phyloP scores from a whole-genome alignment of 2,888 invertebrate species.

The Dryobotodes eremita region DNA sequence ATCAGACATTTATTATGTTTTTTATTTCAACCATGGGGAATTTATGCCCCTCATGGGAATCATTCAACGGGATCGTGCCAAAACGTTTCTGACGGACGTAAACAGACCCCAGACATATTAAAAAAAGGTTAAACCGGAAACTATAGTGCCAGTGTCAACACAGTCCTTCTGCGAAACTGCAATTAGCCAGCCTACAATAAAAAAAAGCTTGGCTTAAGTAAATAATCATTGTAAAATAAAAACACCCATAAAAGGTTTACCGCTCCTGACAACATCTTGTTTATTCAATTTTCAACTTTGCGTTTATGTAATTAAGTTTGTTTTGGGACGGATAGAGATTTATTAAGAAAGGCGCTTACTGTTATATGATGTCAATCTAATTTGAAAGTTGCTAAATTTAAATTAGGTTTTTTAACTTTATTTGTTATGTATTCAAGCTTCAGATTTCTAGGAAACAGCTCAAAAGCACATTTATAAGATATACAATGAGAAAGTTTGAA shows the following conservation, averaged over 20 bases:
- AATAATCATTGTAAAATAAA: slow-evolving; percentile 63
- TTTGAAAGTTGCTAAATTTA: slow-evolving; percentile 45
- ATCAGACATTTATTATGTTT: slow-evolving; percentile 60
- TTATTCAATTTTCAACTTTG: slow-evolving; percentile 52
- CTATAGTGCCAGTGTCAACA: slow-evolving; percentile 81
- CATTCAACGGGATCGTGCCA: slow-evolving; percentile 74
- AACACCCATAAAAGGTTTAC: slow-evolving; percentile 58
- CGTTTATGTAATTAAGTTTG: slow-evolving; percentile 25
- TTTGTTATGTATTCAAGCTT: slow-evolving; percentile 29
- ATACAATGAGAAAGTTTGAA: slow-evolving; percentile 16
- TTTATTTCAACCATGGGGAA: slow-evolving; percentile 70
- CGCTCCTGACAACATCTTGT: slow-evolving; percentile 28
- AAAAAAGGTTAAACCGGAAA: slow-evolving; percentile 81
- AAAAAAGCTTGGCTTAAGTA: slow-evolving; percentile 65
- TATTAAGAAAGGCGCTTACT: slow-evolving; percentile 31
- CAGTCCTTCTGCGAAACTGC: slow-evolving; percentile 84
- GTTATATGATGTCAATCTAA: slow-evolving; percentile 34
- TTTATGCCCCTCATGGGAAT: slow-evolving; percentile 76
- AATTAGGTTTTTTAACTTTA: slow-evolving; percentile 35
- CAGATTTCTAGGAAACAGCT: slow-evolving; percentile 11
- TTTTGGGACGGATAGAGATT: slow-evolving; percentile 18
- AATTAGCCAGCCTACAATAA: slow-evolving; percentile 74
- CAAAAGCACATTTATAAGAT: slow-evolving; percentile 17
- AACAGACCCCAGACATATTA: slow-evolving; percentile 72
- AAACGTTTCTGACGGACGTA: slow-evolving; percentile 76